A percentile compares a stretch with the other conserved stretches of the same genome.
Conservation (phyloP, 2,888 invertebrate genomes). For the Margaritifera margaritifera region DNA sequence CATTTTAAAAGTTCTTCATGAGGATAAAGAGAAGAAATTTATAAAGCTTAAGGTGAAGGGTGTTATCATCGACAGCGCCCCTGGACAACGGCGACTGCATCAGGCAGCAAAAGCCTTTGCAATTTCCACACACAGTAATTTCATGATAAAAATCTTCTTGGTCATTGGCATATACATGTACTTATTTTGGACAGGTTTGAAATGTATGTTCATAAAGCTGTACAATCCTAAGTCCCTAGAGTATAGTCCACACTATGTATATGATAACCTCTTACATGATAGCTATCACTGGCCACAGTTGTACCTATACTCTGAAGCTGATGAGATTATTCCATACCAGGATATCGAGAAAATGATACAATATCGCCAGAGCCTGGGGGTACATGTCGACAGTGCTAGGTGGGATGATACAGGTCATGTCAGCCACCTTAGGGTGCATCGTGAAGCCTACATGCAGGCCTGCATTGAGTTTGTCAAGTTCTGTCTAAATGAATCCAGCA, state of each 20-base stretch:
- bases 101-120: constrained; percentile 55
- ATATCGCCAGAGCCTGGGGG: constrained; percentile 76
- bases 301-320: constrained; percentile 83
- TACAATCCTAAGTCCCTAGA: constrained; percentile 21
- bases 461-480: constrained; percentile 52
- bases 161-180: constrained; percentile 73
- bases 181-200: constrained; percentile 35
- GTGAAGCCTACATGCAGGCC: constrained; percentile 63
- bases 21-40: constrained; percentile 22
- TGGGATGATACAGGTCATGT: constrained; percentile 85
- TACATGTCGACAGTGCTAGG: constrained; percentile 78
- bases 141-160: constrained; percentile 51
- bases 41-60: constrained; percentile 46
- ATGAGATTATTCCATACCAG: constrained; percentile 80
- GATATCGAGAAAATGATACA: constrained; percentile 82
- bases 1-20: constrained; percentile 77
- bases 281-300: constrained; percentile 80
- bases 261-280: constrained; percentile 74
- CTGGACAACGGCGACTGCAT: constrained; percentile 74
- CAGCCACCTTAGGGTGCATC: constrained; percentile 80
- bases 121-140: constrained; percentile 34
- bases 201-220: constrained; percentile 20
- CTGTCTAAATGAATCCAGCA: constrained; percentile 12
- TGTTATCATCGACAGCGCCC: constrained; percentile 81
- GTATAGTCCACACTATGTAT: constrained; percentile 41